Conservation (phyloP, 2,113 vertebrate species). For the Phrynosoma blainvillii region DNA sequence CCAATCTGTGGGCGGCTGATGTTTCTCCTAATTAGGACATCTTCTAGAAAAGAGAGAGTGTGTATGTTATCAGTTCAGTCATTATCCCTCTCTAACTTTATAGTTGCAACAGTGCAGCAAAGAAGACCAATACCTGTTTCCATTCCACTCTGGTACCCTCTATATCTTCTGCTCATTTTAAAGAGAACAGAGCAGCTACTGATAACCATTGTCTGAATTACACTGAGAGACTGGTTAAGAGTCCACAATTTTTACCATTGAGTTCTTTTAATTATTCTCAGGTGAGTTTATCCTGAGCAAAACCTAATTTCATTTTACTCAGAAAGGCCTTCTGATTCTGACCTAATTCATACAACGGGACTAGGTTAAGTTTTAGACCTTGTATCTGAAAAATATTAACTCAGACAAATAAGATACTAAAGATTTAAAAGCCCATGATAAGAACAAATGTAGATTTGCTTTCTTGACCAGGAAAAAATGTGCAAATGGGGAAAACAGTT, state of each 20-base stretch:
- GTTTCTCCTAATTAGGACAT: no score
- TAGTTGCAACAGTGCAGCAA: not conserved
- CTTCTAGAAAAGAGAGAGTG: not conserved
- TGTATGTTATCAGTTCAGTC: not conserved
- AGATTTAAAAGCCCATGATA: not conserved
- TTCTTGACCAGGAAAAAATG: no score
- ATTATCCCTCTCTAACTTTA: not conserved
- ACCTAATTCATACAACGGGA: not conserved
- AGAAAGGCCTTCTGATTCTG: not conserved
- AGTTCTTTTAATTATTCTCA: not conserved
- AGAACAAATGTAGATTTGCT: not conserved
- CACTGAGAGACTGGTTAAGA: not conserved
- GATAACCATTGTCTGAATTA: not conserved
- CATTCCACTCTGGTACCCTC: not conserved
- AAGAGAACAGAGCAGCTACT: no score
- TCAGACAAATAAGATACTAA: not conserved
- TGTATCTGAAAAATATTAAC: not conserved
- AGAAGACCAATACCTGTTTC: not conserved
- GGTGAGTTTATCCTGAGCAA: not conserved
- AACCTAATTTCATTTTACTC: not conserved
- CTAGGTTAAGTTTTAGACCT: not conserved
- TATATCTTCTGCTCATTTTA: not conserved
- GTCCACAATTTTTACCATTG: not conserved
- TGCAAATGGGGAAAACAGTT: not conserved
- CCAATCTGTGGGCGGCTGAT: not conserved